These are phyloP conservation scores for Mesopsocus fuscifrons DNA, from an alignment of 2,888 invertebrate genomes.

Conservation along the genomic window DNA sequence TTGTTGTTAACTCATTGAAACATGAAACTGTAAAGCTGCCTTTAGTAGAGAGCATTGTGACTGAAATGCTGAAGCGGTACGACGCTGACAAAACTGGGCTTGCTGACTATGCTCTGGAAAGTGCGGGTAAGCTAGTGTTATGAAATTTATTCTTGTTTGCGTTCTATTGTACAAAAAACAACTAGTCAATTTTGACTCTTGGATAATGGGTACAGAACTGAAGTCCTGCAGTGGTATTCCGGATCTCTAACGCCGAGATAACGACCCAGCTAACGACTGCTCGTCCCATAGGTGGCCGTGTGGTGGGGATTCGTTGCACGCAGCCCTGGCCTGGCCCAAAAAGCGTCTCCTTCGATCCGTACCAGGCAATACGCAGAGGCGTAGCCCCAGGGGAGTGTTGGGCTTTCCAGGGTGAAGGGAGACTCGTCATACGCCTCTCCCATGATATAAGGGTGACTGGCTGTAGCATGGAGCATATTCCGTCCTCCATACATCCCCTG, in stretches of 20 bases:
- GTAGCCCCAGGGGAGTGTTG: slow-evolving; percentile 35
- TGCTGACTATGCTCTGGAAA: slow-evolving; percentile 38
- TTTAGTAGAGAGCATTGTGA: no score
- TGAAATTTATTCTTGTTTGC: neutral
- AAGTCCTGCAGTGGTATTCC: no score
- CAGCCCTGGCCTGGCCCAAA: slow-evolving; percentile 23
- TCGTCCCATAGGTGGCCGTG: slow-evolving; percentile 32
- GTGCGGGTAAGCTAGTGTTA: slow-evolving; percentile 28
- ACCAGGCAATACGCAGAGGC: slow-evolving; percentile 27
- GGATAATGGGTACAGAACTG: no score
- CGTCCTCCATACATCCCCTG: slow-evolving; percentile 56
- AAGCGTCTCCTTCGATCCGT: slow-evolving; percentile 27
- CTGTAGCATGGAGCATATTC: slow-evolving; percentile 84
- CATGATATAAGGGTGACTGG: slow-evolving; percentile 29
- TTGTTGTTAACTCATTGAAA: no score
- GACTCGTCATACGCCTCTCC: slow-evolving; percentile 45
- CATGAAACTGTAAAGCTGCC: no score
- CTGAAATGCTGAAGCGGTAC: no score
- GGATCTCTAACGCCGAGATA: no score
- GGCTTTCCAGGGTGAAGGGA: slow-evolving; percentile 75
- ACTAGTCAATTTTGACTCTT: no score
- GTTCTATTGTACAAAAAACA: neutral
- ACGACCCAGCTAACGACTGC: no score
- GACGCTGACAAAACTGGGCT: slow-evolving; percentile 36
- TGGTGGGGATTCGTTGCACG: slow-evolving; percentile 35